Conservation (phyloP, 92 coral and sea anemone genomes). For the Epizoanthus rinbou region DNA sequence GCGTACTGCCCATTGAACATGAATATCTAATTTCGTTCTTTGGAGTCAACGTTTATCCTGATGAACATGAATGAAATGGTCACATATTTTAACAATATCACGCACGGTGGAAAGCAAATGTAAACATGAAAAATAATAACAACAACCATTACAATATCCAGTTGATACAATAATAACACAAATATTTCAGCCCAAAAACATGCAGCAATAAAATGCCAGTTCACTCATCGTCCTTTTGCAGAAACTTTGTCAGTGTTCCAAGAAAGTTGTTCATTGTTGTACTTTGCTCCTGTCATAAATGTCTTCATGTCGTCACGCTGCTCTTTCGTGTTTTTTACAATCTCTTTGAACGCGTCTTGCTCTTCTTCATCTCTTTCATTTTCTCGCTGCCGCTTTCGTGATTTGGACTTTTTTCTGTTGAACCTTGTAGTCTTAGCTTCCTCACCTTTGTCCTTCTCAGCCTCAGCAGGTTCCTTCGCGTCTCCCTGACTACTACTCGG, state of each 20-base stretch:
- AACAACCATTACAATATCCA: slow-evolving; percentile 13
- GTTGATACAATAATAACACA: neutral
- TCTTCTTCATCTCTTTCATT: slow-evolving; percentile 24
- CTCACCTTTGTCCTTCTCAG: too few relatives aligned
- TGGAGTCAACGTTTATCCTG: too few relatives aligned
- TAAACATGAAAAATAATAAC: slow-evolving; percentile 13
- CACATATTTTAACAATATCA: too few relatives aligned
- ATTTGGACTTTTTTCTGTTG: slow-evolving; percentile 27
- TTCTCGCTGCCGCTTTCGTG: slow-evolving; percentile 31
- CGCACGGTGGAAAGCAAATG: neutral
- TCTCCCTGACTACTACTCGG: neutral
- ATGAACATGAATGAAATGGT: neutral
- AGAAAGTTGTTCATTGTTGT: slow-evolving; percentile 46
- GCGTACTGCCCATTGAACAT: too few relatives aligned
- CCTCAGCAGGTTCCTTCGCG: too few relatives aligned
- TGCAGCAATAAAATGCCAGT: too few relatives aligned
- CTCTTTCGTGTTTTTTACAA: slow-evolving; percentile 42
- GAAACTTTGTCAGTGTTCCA: slow-evolving; percentile 38
- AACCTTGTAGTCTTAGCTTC: slow-evolving; percentile 5
- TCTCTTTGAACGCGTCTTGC: slow-evolving; percentile 30
- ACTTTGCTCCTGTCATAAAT: slow-evolving; percentile 35
- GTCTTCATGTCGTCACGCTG: slow-evolving; percentile 44
- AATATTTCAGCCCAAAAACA: too few relatives aligned
- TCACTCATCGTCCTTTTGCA: slow-evolving; percentile 18
- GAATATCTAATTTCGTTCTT: slow-evolving; percentile 1